A percentile compares a stretch with the other conserved stretches of the same genome.
Conservation (phyloP, 2,888 invertebrate species). For the Agelastica alni region DNA sequence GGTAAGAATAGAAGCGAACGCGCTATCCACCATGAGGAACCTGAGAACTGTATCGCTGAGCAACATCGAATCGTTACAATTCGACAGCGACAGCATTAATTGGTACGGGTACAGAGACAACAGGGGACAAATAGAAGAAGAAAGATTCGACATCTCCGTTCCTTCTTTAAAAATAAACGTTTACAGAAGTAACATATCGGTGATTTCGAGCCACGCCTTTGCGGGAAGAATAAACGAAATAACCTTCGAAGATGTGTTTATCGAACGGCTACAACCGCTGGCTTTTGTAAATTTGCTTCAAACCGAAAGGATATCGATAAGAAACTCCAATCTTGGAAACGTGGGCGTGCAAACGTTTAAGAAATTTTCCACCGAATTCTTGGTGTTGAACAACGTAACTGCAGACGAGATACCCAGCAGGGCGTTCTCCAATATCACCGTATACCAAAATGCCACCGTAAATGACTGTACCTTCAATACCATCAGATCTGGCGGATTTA, state of each 20-base stretch:
- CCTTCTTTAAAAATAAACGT: constrained; percentile 56
- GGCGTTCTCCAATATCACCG: constrained; percentile 74
- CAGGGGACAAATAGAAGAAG: constrained; percentile 40
- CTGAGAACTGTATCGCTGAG: constrained; percentile 67
- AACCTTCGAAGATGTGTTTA: constrained; percentile 64
- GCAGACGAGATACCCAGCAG: constrained; percentile 69
- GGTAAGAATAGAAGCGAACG: constrained; percentile 63
- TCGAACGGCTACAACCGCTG: constrained; percentile 69
- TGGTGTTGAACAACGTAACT: constrained; percentile 66
- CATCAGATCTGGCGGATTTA: constrained; percentile 72
- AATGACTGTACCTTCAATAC: constrained; percentile 67
- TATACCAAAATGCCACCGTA: constrained; percentile 68
- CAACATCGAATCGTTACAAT: constrained; percentile 65
- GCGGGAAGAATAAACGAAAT: constrained; percentile 74
- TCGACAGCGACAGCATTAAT: constrained; percentile 65
- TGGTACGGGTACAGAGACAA: constrained; percentile 57
- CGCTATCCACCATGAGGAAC: constrained; percentile 65
- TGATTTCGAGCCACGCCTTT: constrained; percentile 63
- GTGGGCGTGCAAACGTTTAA: constrained; percentile 78
- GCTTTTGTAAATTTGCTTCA: constrained; percentile 71
- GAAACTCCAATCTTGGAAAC: constrained; percentile 63
- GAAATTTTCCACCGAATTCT: constrained; percentile 71
- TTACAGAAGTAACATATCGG: constrained; percentile 55
- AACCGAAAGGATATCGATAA: constrained; percentile 65
- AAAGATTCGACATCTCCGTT: constrained; percentile 45